phyloP scores from a whole-genome alignment of 1,140 invertebrate genomes.

The Drosophila aff. region DNA sequence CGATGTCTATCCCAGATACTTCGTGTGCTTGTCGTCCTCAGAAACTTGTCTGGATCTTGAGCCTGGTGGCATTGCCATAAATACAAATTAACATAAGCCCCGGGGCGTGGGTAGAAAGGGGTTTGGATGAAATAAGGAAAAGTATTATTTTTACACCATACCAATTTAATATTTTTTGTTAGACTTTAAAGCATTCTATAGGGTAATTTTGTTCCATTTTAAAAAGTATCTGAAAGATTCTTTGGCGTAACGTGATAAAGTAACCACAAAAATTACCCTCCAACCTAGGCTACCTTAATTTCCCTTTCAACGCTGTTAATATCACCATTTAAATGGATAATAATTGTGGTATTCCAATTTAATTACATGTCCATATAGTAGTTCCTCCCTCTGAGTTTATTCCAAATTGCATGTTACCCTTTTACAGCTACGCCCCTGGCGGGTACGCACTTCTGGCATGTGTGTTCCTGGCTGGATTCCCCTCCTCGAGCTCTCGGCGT shows the following conservation, averaged over 20 bases:
- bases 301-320: neutral
- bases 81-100: slow-evolving; percentile 47
- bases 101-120: neutral
- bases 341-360: neutral
- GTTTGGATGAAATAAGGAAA: too few species aligned
- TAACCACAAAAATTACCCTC: neutral
- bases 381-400: neutral
- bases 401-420: slow-evolving; percentile 8
- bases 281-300: neutral
- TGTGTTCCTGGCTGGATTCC: slow-evolving; percentile 10
- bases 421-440: slow-evolving; percentile 17
- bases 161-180: neutral
- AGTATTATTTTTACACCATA: too few species aligned
- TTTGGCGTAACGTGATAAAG: neutral
- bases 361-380: slow-evolving; percentile 6
- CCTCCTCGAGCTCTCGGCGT: neutral
- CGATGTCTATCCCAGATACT: slow-evolving; percentile 64
- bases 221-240: neutral
- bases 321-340: neutral
- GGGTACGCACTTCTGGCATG: slow-evolving; percentile 20
- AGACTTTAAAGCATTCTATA: too few species aligned
- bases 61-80: slow-evolving; percentile 42
- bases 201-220: neutral
- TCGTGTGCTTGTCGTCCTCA: slow-evolving; percentile 30
- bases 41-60: slow-evolving; percentile 42